These are phyloP conservation scores for Paratrypauchen microcephalus DNA, from an alignment of 2,797 vertebrate genomes.

Conservation along the genomic window DNA sequence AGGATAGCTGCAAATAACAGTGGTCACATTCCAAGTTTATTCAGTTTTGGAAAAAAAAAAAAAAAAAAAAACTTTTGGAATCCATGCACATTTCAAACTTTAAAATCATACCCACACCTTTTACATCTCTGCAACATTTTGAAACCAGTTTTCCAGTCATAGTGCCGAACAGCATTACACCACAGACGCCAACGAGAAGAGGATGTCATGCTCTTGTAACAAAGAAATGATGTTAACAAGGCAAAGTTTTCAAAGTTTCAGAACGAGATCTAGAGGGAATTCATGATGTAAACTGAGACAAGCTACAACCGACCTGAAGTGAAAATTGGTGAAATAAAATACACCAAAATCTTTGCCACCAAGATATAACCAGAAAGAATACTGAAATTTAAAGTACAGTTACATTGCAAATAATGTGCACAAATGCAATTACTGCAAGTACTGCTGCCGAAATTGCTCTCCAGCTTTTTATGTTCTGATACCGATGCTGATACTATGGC, in stretches of 20 bases:
- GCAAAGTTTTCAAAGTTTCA: constrained; percentile 6
- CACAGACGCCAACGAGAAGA: not conserved
- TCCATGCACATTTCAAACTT: not conserved
- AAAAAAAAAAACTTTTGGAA: no score
- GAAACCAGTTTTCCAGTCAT: constrained; percentile 5
- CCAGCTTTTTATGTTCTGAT: no score
- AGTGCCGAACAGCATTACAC: not conserved
- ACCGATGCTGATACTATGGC: no score
- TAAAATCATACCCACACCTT: not conserved
- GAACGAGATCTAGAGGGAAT: constrained; percentile 1
- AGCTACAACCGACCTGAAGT: constrained; percentile 8
- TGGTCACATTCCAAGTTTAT: not conserved
- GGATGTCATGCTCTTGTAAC: not conserved
- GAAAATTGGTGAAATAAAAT: constrained; percentile 8
- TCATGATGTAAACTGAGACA: constrained; percentile 18
- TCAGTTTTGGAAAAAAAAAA: not conserved
- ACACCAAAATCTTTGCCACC: constrained; percentile 7
- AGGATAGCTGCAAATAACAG: not conserved
- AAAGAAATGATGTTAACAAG: not conserved
- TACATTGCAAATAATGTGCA: no score
- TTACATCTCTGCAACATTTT: not conserved
- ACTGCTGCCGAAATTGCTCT: no score
- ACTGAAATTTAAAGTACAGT: no score
- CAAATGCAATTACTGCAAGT: no score
- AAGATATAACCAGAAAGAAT: not conserved